Evolutionary conservation across 2,888 invertebrate genomes (phyloP).

Genomic region (Lasioglossum morio): DNA sequence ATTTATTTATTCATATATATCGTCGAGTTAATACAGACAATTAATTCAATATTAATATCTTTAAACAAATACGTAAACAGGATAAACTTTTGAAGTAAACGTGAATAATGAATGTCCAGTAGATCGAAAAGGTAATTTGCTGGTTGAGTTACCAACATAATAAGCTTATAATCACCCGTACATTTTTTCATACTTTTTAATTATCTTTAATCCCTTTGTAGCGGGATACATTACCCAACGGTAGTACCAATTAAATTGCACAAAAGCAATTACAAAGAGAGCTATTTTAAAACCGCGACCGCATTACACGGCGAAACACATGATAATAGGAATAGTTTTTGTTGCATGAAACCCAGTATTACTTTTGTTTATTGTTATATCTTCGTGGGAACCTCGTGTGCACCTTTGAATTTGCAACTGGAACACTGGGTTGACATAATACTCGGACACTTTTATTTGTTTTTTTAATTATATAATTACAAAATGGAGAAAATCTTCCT

Average conservation of each 20-base stretch:
- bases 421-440: neutral
- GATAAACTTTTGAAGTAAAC: neutral
- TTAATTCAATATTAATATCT: neutral
- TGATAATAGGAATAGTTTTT: conserved; percentile 29
- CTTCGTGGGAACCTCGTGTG: neutral
- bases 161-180: neutral
- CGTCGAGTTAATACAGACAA: neutral
- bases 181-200: conserved; percentile 35
- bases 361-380: neutral
- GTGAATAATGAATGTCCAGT: neutral
- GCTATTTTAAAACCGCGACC: conserved; percentile 28
- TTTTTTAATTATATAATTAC: too few species aligned
- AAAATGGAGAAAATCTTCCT: neutral
- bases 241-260: conserved; percentile 33
- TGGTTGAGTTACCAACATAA: neutral
- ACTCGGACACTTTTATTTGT: too few species aligned
- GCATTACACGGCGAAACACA: conserved; percentile 26
- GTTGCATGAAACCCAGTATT: neutral
- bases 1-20: neutral
- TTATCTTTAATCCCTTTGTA: conserved; percentile 38
- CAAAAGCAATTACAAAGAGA: conserved; percentile 44
- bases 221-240: conserved; percentile 23
- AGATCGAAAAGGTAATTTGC: neutral
- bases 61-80: neutral
- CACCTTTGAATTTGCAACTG: neutral